phyloP scores from a whole-genome alignment of 2,113 vertebrate genomes.

The Hyperoodon ampullatus region DNA sequence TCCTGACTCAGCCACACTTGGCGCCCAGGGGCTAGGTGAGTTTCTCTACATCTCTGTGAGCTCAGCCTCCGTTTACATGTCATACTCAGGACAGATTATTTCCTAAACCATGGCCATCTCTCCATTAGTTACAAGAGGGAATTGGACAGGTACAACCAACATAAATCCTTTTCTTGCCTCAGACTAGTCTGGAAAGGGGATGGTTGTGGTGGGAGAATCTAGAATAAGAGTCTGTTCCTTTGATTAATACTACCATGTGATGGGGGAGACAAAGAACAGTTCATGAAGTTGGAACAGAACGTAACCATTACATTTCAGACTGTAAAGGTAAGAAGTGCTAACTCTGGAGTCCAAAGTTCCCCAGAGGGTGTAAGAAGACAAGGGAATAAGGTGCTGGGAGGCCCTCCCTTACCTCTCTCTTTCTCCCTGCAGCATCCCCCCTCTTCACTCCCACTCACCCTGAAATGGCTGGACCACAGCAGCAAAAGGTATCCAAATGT shows the following conservation, averaged over 20 bases:
- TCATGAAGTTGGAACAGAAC: not conserved
- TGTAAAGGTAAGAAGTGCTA: not conserved
- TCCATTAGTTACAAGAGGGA: not conserved
- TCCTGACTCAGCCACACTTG: not conserved
- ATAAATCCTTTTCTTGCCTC: slow-evolving; percentile 30
- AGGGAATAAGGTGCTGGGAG: not conserved
- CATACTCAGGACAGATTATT: slow-evolving; percentile 13
- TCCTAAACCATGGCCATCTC: slow-evolving; percentile 11
- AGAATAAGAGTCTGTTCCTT: slow-evolving; percentile 13
- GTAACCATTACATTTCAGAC: slow-evolving; percentile 5
- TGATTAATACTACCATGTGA: not conserved
- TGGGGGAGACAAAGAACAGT: not conserved
- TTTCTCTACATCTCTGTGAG: not conserved
- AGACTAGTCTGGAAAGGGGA: not conserved
- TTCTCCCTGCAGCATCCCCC: not conserved
- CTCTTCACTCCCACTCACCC: not conserved
- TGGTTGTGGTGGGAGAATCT: not conserved
- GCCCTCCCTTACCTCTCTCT: not conserved
- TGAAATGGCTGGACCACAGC: not conserved
- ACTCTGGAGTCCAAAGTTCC: slow-evolving; percentile 18
- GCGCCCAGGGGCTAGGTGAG: not conserved
- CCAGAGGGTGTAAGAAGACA: not conserved
- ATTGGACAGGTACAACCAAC: not conserved
- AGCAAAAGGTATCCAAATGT: not conserved
- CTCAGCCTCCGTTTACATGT: not conserved